Evolutionary conservation across 2,797 vertebrate species (phyloP).

Genomic region (Galagoides demidoff): DNA sequence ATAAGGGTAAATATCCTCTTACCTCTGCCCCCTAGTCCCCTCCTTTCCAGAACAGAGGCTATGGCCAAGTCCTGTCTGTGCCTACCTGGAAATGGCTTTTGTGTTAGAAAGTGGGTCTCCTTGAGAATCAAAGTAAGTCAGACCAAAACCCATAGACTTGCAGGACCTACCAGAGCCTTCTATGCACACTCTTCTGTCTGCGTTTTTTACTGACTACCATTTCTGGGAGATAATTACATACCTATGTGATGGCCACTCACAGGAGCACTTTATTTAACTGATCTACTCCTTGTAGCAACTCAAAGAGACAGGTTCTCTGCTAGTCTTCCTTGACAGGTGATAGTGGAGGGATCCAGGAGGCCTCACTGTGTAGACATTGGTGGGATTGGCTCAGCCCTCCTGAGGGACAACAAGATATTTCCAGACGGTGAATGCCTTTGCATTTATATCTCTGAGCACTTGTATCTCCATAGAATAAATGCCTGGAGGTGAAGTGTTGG

Average conservation of each 20-base stretch:
- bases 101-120: neutral
- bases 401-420: neutral
- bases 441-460: neutral
- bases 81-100: rapidly evolving
- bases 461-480: neutral
- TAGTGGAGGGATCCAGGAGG: neutral
- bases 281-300: neutral
- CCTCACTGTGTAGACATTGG: neutral
- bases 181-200: neutral
- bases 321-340: neutral
- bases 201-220: neutral
- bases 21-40: neutral
- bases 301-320: neutral
- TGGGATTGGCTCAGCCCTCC: neutral
- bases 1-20: neutral
- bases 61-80: neutral
- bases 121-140: neutral
- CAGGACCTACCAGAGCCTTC: neutral
- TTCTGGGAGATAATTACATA: conserved; percentile 19
- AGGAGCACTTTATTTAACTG: neutral
- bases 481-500: neutral
- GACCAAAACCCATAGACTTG: too few relatives aligned
- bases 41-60: neutral
- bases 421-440: neutral
- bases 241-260: neutral